Percentiles rank a stretch among this genome's conserved stretches.
Conservation (phyloP, 2,888 invertebrate species). For the Andrena camellia region DNA sequence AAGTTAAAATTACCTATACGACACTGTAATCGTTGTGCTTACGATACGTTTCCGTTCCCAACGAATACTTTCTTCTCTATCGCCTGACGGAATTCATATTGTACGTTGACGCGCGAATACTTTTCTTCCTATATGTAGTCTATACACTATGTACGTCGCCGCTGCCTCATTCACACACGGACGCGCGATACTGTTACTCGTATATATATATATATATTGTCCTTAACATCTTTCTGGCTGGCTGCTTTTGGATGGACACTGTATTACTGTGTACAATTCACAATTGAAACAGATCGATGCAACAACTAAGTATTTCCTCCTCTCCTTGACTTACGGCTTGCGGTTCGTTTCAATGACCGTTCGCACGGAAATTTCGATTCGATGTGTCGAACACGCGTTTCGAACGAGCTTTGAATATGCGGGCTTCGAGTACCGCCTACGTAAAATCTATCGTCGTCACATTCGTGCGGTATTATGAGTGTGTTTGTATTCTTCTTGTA, state of each 20-base stretch:
- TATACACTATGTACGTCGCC: conserved; percentile 19
- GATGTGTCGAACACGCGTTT: conserved; percentile 57
- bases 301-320: conserved; percentile 48
- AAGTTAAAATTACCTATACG: conserved; percentile 48
- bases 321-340: conserved; percentile 39
- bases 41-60: conserved; percentile 55
- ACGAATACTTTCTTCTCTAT: conserved; percentile 55
- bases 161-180: conserved; percentile 42
- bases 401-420: conserved; percentile 23
- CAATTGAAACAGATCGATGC: conserved; percentile 54
- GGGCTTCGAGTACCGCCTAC: conserved; percentile 36
- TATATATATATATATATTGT: conserved; percentile 44
- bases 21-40: conserved; percentile 62
- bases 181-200: conserved; percentile 38
- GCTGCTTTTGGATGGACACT: conserved; percentile 76
- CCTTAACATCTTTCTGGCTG: conserved; percentile 68
- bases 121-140: neutral
- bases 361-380: conserved; percentile 57
- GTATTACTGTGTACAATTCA: conserved; percentile 63
- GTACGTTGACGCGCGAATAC: conserved; percentile 62
- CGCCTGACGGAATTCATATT: conserved; percentile 72
- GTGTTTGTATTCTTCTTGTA: conserved; percentile 21
- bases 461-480: conserved; percentile 5
- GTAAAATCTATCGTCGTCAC: conserved; percentile 40
- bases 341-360: conserved; percentile 27